A percentile compares a stretch with the other conserved stretches of the same genome.
Evolutionary conservation across 2,888 invertebrate genomes (phyloP).

Genomic region (Epinotia nisella): DNA sequence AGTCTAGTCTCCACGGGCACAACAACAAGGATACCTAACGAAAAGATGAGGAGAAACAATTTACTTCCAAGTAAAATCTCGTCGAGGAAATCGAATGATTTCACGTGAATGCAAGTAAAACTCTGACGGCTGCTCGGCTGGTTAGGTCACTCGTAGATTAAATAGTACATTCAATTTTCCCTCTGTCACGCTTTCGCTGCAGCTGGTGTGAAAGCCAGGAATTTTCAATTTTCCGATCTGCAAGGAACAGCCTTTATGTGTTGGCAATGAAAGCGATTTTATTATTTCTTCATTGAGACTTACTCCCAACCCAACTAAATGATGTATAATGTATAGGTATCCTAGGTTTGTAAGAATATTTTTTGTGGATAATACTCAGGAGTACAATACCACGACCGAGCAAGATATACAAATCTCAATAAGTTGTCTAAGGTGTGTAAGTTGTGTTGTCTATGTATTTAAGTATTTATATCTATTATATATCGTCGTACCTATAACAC

Average conservation of each 20-base stretch:
- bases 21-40: not conserved
- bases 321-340: too few relatives aligned
- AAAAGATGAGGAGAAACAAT: not conserved
- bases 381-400: too few relatives aligned
- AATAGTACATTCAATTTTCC: conserved; percentile 33
- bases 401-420: too few relatives aligned
- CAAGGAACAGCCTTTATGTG: conserved; percentile 26
- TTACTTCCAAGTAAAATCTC: not conserved
- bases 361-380: too few relatives aligned
- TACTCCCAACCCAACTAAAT: too few relatives aligned
- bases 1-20: not conserved
- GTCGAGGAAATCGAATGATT: not conserved
- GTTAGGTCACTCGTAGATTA: not conserved
- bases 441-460: too few relatives aligned
- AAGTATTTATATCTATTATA: too few relatives aligned
- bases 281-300: conserved; percentile 24
- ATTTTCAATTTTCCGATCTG: conserved; percentile 47
- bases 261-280: conserved; percentile 31
- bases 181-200: conserved; percentile 25
- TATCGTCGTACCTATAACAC: too few relatives aligned
- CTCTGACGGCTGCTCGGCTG: not conserved
- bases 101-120: not conserved
- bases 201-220: conserved; percentile 37
- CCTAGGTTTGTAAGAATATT: too few relatives aligned
- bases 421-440: too few relatives aligned